Evolutionary conservation across 1,140 invertebrate species (phyloP).

Genomic region (Zaprionus kolodkinae): DNA sequence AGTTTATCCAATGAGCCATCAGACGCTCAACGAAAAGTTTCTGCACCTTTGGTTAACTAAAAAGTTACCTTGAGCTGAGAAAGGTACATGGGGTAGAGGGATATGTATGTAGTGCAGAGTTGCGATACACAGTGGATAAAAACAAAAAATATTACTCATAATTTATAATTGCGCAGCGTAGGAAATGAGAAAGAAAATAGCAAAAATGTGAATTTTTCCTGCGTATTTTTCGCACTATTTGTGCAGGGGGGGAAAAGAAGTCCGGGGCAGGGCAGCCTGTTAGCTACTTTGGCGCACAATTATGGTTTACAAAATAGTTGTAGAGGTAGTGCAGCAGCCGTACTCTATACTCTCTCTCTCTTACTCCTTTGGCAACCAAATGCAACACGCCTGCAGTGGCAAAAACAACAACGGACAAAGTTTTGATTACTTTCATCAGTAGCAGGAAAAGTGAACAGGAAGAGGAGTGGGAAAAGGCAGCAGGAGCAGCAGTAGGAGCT

Average conservation of each 20-base stretch:
- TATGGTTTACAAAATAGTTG: constrained; percentile 77
- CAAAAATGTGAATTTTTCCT: constrained; percentile 37
- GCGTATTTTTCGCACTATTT: constrained; percentile 44
- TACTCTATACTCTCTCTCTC: not conserved
- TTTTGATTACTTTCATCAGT: constrained; percentile 77
- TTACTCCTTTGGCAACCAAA: not conserved
- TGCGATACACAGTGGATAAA: not conserved
- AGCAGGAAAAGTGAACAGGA: constrained; percentile 39
- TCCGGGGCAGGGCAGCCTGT: constrained; percentile 5
- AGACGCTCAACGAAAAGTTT: constrained; percentile 21
- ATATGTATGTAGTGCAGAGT: not conserved
- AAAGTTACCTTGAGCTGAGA: constrained; percentile 8
- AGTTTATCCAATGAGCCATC: constrained; percentile 9
- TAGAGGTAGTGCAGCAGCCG: constrained; percentile 10
- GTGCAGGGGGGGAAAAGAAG: not conserved
- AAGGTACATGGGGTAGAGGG: not conserved
- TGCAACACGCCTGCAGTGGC: constrained; percentile 58
- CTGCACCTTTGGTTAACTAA: constrained; percentile 44
- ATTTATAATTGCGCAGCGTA: constrained; percentile 65
- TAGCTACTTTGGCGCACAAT: constrained; percentile 73
- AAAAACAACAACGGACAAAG: constrained; percentile 61
- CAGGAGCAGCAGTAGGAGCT: not conserved
- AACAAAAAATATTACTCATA: constrained; percentile 60
- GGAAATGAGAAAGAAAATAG: constrained; percentile 10
- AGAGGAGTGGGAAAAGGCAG: constrained; percentile 1